These are phyloP conservation scores for Himalopsyche kuldschensis DNA, from an alignment of 2,888 invertebrate species.

Conservation along the genomic window DNA sequence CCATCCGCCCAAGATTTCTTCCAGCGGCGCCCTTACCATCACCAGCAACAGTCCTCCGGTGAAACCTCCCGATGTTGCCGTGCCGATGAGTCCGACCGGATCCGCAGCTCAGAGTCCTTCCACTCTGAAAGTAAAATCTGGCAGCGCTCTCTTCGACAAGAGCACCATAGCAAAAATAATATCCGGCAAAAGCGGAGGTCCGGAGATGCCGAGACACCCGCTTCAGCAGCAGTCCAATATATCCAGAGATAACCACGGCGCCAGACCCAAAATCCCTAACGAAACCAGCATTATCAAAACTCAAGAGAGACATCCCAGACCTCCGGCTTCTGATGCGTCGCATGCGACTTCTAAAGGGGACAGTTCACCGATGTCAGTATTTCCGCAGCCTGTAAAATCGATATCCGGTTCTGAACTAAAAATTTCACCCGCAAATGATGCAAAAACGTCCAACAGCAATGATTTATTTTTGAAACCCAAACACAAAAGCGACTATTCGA, in stretches of 20 bases:
- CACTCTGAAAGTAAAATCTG: slow-evolving; percentile 52
- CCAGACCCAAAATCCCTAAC: neutral
- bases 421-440: neutral
- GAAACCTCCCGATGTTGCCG: neutral
- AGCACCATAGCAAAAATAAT: slow-evolving; percentile 49
- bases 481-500: slow-evolving; percentile 30
- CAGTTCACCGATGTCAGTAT: neutral
- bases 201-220: neutral
- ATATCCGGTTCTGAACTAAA: slow-evolving; percentile 22
- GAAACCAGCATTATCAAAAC: slow-evolving; percentile 5
- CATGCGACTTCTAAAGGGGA: slow-evolving; percentile 11
- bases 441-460: neutral
- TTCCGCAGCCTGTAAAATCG: slow-evolving; percentile 10
- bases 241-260: slow-evolving; percentile 10
- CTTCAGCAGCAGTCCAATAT: slow-evolving; percentile 4
- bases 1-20: slow-evolving; percentile 35
- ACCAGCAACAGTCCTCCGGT: slow-evolving; percentile 24
- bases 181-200: slow-evolving; percentile 44
- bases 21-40: slow-evolving; percentile 25
- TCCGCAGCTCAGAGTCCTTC: slow-evolving; percentile 2
- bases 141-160: slow-evolving; percentile 45
- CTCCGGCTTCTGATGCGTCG: neutral
- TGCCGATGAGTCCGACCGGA: neutral
- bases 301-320: neutral
- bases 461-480: slow-evolving; percentile 37